Evolutionary conservation across 2,888 invertebrate genomes (phyloP).

Genomic region (Rhaphigaster nebulosa): DNA sequence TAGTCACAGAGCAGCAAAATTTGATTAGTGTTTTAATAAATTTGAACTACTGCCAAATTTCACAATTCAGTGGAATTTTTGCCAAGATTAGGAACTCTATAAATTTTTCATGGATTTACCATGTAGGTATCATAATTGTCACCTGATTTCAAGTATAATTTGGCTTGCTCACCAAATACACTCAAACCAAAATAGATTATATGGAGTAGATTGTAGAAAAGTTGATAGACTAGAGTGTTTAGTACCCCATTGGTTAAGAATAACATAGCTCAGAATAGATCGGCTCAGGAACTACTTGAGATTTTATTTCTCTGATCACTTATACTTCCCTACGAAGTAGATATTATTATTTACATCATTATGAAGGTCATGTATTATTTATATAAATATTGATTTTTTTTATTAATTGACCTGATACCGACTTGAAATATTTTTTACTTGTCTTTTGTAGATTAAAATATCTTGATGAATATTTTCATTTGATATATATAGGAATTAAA

Average conservation of each 20-base stretch:
- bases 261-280: conserved; percentile 38
- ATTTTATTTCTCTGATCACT: conserved; percentile 19
- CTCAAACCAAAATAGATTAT: not conserved
- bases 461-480: not conserved
- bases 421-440: not conserved
- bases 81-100: not conserved
- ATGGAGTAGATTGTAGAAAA: not conserved
- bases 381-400: not conserved
- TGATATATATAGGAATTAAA: not conserved
- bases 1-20: conserved; percentile 39
- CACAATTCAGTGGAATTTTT: not conserved
- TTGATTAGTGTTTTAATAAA: conserved; percentile 12
- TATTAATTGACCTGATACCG: not conserved
- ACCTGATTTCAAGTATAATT: not conserved
- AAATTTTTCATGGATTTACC: not conserved
- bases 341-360: not conserved
- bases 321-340: not conserved
- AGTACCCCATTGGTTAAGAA: conserved; percentile 34
- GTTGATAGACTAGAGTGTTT: not conserved
- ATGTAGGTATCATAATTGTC: not conserved
- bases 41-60: conserved; percentile 11
- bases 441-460: not conserved
- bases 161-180: not conserved
- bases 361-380: not conserved
- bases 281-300: not conserved